Conservation (phyloP, 2,113 vertebrate species). For the Ageneiosus marmoratus region DNA sequence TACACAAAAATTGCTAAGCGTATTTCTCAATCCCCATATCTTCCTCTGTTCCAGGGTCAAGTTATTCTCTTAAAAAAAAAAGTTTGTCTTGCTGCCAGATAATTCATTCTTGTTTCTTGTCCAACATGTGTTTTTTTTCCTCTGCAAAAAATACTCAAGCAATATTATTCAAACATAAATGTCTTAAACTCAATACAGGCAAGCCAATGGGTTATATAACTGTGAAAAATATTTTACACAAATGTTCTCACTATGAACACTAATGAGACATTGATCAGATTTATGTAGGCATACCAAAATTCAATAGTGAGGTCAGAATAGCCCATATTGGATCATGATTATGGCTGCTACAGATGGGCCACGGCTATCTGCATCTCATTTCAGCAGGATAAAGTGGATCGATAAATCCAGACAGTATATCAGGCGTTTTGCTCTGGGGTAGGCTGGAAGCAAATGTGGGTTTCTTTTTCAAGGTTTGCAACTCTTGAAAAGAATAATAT, state of each 20-base stretch:
- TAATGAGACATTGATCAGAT: slow-evolving; percentile 64
- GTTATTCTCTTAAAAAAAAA: slow-evolving; percentile 11
- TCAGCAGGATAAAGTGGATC: slow-evolving; percentile 70
- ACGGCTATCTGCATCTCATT: slow-evolving; percentile 74
- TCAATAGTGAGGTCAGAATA: slow-evolving; percentile 52
- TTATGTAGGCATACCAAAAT: slow-evolving; percentile 60
- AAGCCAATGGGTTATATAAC: not conserved
- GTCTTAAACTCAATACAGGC: not conserved
- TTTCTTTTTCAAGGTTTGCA: not conserved
- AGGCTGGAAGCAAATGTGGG: not conserved
- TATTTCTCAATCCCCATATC: slow-evolving; percentile 20
- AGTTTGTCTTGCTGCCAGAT: slow-evolving; percentile 49
- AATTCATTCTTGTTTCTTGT: not conserved
- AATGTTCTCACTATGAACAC: slow-evolving; percentile 64
- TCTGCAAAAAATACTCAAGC: not conserved
- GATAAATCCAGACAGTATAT: slow-evolving; percentile 69
- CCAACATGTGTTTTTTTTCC: not conserved
- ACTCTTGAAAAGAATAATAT: not conserved
- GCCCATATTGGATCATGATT: slow-evolving; percentile 71
- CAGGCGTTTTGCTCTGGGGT: slow-evolving; percentile 41
- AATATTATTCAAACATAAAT: slow-evolving; percentile 8
- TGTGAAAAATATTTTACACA: slow-evolving; percentile 62
- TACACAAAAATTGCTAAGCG: slow-evolving; percentile 4
- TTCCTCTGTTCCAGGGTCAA: not conserved
- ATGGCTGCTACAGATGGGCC: slow-evolving; percentile 60